Evolutionary conservation across 2,113 vertebrate species (phyloP), one percentile per base, ranked within the genome.

Genomic region (Syngnathus typhle): DNA sequence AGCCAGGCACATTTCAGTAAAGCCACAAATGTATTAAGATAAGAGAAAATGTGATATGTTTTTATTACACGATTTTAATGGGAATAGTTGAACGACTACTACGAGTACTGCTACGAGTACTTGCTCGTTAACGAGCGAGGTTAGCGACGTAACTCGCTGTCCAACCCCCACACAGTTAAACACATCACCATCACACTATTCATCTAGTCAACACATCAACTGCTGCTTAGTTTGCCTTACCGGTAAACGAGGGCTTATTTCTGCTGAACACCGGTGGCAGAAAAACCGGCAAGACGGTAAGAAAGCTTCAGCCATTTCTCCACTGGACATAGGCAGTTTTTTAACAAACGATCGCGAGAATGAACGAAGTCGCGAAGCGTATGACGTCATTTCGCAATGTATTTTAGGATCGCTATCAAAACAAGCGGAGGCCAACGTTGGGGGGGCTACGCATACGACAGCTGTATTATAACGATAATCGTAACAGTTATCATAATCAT

Each of bases 261-360:
- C 92, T 67, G 89, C 78, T 44, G 87, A 90, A 72, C 95, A 96
- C 86, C 87, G 91, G 88, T 96, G 94, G 87, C 95, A 97, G 82
- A 96, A 97, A 83, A 92, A 97, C 78, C 94, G 93, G 79, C 91
- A 85, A 79, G 91, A 91, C 81, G 91, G 93, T 75, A 87, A 85
- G 44, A 93, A 88, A 86, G 94, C 94, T 91, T 96, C 95, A 85
- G 94, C 95, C 95, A 96, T 96, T 87, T 94, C 80, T 78, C 32
- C 73, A 72, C 78, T 84, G 78, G 15, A 7, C 38, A 60, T 2
- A 12, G 13, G n/a, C 41, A 15, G 60, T 9, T 15, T 44, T 23
- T 43, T 15, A 15, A 1, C 11, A 61, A 61, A 61, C 54, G n/a
- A 61, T 61, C 39, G 39, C 60, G 60, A 62, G 60, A 62, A 62